Evolutionary conservation across 2,113 vertebrate genomes (phyloP).

Genomic region (Gymnobelideus leadbeateri): DNA sequence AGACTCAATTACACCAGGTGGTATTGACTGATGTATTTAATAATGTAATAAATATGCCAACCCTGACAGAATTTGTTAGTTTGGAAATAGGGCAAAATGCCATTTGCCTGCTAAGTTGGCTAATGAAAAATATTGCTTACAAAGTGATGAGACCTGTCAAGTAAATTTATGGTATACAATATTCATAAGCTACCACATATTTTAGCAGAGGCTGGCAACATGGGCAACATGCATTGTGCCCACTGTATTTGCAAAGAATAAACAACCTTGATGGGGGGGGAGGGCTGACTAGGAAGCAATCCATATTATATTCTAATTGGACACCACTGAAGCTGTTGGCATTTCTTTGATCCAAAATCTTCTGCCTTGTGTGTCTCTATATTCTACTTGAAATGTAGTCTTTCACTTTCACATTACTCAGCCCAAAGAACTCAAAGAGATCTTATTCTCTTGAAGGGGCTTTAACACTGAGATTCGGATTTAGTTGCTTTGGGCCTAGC

Average conservation of each 20-base stretch:
- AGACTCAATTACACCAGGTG: constrained; percentile 75
- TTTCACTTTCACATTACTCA: constrained; percentile 77
- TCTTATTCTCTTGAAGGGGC: constrained; percentile 70
- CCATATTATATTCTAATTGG: constrained; percentile 26
- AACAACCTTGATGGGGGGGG: constrained; percentile 15
- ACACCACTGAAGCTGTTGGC: constrained; percentile 31
- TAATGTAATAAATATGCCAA: constrained; percentile 82
- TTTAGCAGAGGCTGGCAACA: constrained; percentile 52
- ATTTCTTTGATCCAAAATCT: constrained; percentile 51
- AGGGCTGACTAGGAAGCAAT: constrained; percentile 30
- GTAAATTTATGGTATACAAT: constrained; percentile 60
- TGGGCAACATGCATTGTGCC: not conserved
- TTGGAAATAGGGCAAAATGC: constrained; percentile 79
- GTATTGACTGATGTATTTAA: constrained; percentile 79
- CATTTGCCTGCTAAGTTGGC: constrained; percentile 74
- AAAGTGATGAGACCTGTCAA: constrained; percentile 72
- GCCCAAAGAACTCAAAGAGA: constrained; percentile 75
- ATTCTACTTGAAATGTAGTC: constrained; percentile 65
- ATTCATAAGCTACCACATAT: constrained; percentile 57
- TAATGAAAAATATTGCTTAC: constrained; percentile 80
- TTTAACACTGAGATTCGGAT: constrained; percentile 80
- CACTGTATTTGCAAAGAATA: constrained; percentile 48
- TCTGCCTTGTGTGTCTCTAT: constrained; percentile 52
- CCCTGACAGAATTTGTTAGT: constrained; percentile 78
- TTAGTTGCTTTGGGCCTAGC: constrained; percentile 83